Percentiles rank a stretch among this genome's conserved stretches.
phyloP scores from a whole-genome alignment of 2,797 vertebrate species.

The Acanthurus lineatus region DNA sequence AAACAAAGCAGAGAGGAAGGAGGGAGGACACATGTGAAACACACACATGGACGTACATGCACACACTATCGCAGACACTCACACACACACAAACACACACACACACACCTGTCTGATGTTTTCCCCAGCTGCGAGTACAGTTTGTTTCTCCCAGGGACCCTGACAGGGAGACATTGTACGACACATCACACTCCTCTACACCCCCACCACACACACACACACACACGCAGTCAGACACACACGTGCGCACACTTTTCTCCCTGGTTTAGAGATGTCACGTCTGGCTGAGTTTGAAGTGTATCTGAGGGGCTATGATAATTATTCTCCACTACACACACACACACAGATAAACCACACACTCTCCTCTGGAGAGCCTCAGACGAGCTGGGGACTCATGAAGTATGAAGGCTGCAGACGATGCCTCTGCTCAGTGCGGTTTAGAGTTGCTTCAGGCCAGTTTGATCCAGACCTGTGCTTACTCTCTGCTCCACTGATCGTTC shows the following conservation, averaged over 20 bases:
- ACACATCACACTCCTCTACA: constrained; percentile 17
- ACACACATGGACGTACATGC: not conserved
- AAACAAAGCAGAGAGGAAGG: constrained; percentile 51
- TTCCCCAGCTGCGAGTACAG: constrained; percentile 68
- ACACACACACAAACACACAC: constrained; percentile 33
- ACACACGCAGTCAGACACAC: constrained; percentile 16
- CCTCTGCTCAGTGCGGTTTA: constrained; percentile 46
- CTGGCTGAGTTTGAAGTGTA: constrained; percentile 72
- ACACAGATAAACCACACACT: constrained; percentile 31
- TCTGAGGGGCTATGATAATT: constrained; percentile 65
- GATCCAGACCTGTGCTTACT: constrained; percentile 51
- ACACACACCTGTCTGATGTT: constrained; percentile 64
- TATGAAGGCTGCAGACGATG: constrained; percentile 43
- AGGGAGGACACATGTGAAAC: constrained; percentile 39
- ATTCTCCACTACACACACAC: constrained; percentile 42
- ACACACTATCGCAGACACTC: not conserved
- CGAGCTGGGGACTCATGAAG: constrained; percentile 50
- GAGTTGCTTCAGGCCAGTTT: constrained; percentile 53
- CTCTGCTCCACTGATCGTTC: constrained; percentile 32
- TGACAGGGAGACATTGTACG: constrained; percentile 46
- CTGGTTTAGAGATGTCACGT: constrained; percentile 67
- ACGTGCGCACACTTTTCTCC: constrained; percentile 37
- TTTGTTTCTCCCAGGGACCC: constrained; percentile 58
- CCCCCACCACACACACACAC: constrained; percentile 17
- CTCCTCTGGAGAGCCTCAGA: constrained; percentile 53